Percentiles rank a stretch among this genome's conserved stretches.
phyloP scores from a whole-genome alignment of 2,797 vertebrate species.

The Pangasius larnaudii region DNA sequence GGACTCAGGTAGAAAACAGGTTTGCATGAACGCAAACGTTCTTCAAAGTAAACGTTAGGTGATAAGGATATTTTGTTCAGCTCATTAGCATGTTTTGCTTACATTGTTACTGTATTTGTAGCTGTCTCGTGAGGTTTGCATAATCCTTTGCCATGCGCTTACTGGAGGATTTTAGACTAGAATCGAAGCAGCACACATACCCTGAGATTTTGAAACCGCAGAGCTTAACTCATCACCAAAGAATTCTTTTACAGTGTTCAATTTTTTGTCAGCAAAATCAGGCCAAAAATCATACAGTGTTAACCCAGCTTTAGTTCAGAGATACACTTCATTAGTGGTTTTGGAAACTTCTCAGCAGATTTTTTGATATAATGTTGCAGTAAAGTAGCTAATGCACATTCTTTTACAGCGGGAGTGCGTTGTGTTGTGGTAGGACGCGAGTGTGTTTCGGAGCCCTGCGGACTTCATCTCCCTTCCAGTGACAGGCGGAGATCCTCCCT shows the following conservation, averaged over 20 bases:
- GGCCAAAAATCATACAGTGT: background rate
- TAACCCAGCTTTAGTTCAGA: slow-evolving; percentile 10
- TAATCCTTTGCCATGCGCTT: too few species aligned
- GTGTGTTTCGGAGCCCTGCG: slow-evolving; percentile 79
- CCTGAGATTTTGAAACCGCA: background rate
- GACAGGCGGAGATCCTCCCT: slow-evolving; percentile 81
- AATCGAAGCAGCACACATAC: background rate
- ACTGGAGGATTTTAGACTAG: background rate
- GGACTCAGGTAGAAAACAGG: too few species aligned
- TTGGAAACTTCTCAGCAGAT: slow-evolving; percentile 15
- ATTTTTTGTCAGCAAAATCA: slow-evolving; percentile 8
- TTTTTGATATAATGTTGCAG: slow-evolving; percentile 73
- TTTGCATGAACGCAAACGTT: background rate
- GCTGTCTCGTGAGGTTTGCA: background rate
- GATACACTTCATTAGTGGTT: slow-evolving; percentile 2
- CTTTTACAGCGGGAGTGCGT: slow-evolving; percentile 65
- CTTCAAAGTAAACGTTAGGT: background rate
- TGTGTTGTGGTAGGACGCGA: slow-evolving; percentile 71
- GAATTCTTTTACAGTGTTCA: background rate
- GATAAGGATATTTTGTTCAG: background rate
- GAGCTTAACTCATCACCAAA: background rate
- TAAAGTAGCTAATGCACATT: slow-evolving; percentile 46
- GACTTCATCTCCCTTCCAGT: slow-evolving; percentile 81
- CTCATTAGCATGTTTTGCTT: background rate
- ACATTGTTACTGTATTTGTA: background rate